Percentiles rank a stretch among this genome's conserved stretches.
phyloP scores from a whole-genome alignment of 2,797 vertebrate species.

The Melanotaenia trifasciata region DNA sequence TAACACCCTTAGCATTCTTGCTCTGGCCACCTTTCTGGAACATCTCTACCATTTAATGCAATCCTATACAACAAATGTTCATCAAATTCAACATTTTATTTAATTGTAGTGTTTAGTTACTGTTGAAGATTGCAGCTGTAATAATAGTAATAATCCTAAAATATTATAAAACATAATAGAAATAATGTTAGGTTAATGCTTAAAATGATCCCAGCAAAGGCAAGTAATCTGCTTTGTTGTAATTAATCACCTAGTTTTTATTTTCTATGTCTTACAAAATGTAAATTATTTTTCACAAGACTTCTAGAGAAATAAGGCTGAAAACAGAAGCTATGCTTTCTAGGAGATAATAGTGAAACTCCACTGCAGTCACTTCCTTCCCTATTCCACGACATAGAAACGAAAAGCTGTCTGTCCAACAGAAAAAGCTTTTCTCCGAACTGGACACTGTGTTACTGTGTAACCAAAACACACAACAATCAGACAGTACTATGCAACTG shows the following conservation, averaged over 20 bases:
- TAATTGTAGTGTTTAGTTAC: too few relatives aligned
- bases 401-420: not conserved
- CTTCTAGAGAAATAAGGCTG: not conserved
- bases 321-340: constrained; percentile 6
- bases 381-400: constrained; percentile 17
- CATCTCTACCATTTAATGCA: not conserved
- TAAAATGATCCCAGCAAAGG: not conserved
- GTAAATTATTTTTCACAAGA: not conserved
- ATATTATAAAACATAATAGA: not conserved
- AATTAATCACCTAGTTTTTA: not conserved
- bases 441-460: not conserved
- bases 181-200: not conserved
- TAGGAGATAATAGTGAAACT: constrained; percentile 25
- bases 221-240: not conserved
- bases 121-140: too few relatives aligned
- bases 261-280: not conserved
- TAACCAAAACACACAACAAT: not conserved
- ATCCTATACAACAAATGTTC: not conserved
- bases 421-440: not conserved
- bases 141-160: not conserved
- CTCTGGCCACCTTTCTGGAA: not conserved
- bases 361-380: constrained; percentile 28
- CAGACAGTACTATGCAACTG: not conserved
- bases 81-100: not conserved
- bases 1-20: too few relatives aligned